Base-by-base conservation (phyloP, 2,113 vertebrate genomes). In the Lepus timidus region DNA sequence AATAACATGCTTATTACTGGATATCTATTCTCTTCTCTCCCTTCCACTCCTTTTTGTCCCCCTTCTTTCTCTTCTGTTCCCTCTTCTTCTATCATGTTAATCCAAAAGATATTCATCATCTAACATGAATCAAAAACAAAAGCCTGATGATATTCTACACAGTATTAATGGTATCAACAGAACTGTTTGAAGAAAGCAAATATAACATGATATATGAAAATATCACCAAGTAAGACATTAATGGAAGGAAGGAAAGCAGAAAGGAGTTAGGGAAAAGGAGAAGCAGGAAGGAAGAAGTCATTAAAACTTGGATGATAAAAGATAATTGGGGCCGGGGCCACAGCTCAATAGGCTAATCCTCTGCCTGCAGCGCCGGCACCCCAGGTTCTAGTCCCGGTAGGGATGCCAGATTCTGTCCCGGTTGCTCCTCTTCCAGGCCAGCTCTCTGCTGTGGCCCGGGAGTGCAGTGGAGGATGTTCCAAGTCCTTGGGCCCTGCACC, bases 41-140 rank as follows among this genome's bases (percentile, higher is more conserved):
- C 9, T 67, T 78, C 5, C 9, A 33, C 49, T 39, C 39, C 19
- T 27, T 75, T 44, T 44, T 7, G 1, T 44, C 44, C 6, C 51
- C 65, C 71, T 73, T 6, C 17, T 52, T 65, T 12, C 19, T 39
- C 7, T 44, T 44, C 12, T 23, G 29, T 87, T 51, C 20, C 1
- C 22, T 91, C 49, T 22, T 81, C 3, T 62, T 85, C 8, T 71
- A 3, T 91, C 55, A 14, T 20, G 22, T 3, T 95, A 25, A 67
- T 74, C 12, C 58, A 62, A 68, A 0, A 44, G 36, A 76, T 29
- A 39, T 25, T 49, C 0, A 71, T 55, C 52, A 13, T 62, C 20
- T 88, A 78, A 90, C 73, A 0, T 36, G 20, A 58, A 44, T 44
- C 85, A 49, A 58, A 85, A 80, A 85, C 2, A 73, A 82, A 81